These are phyloP conservation scores for Archaeoteleia sp. DNA, from an alignment of 2,888 invertebrate genomes.

Conservation along the genomic window DNA sequence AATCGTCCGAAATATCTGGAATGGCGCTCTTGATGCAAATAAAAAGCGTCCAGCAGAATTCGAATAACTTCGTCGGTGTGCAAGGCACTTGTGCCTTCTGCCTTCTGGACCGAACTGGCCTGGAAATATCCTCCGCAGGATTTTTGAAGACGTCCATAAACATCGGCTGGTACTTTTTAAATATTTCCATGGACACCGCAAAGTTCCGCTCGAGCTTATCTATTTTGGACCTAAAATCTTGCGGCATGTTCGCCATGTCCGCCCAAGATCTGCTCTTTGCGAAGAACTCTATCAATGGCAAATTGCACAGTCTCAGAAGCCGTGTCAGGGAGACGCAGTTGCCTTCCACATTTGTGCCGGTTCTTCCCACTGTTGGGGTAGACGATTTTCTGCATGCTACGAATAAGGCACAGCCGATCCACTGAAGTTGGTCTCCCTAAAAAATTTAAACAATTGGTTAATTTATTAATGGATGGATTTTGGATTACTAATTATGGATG, in stretches of 20 bases:
- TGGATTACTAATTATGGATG: too few relatives aligned
- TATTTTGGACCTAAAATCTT: slow-evolving; percentile 88
- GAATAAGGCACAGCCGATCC: slow-evolving; percentile 96
- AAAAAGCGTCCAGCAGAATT: slow-evolving; percentile 96
- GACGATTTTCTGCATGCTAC: slow-evolving; percentile 89
- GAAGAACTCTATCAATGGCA: slow-evolving; percentile 96
- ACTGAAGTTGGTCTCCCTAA: slow-evolving; percentile 92
- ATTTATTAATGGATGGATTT: too few relatives aligned
- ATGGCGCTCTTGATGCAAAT: slow-evolving; percentile 92
- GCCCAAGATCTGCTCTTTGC: slow-evolving; percentile 96
- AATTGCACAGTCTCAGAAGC: slow-evolving; percentile 90
- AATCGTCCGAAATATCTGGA: slow-evolving; percentile 90
- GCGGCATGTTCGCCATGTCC: slow-evolving; percentile 92
- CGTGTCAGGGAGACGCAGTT: slow-evolving; percentile 94
- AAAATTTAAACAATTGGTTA: slow-evolving; percentile 38
- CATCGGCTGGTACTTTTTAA: slow-evolving; percentile 92
- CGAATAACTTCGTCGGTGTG: slow-evolving; percentile 88
- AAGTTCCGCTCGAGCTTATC: slow-evolving; percentile 92
- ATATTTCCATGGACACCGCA: slow-evolving; percentile 94
- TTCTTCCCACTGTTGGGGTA: slow-evolving; percentile 86
- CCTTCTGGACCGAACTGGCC: slow-evolving; percentile 79
- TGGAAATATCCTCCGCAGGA: slow-evolving; percentile 79
- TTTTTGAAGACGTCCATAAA: slow-evolving; percentile 90
- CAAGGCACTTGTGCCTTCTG: slow-evolving; percentile 86
- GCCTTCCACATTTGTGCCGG: slow-evolving; percentile 85